A percentile compares a stretch with the other conserved stretches of the same genome.
Evolutionary conservation across 2,113 vertebrate genomes (phyloP).

Genomic region (Arvicanthis niloticus): DNA sequence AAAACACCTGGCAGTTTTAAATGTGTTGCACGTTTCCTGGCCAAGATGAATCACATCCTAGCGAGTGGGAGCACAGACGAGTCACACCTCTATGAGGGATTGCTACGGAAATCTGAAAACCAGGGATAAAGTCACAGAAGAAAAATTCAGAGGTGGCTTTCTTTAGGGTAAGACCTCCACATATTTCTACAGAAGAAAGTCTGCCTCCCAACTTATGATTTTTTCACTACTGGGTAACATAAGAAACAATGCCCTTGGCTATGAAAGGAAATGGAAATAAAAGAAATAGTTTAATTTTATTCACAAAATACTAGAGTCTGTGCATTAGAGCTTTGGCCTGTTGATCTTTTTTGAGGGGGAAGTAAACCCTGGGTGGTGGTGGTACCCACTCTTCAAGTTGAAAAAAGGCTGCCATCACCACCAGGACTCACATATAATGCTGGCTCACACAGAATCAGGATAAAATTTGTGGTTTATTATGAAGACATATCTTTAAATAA

Average conservation of each 20-base stretch:
- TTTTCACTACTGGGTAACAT: not conserved
- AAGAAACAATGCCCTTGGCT: not conserved
- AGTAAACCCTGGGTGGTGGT: not conserved
- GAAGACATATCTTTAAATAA: not conserved
- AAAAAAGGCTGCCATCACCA: not conserved
- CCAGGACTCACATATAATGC: not conserved
- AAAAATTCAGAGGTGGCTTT: not conserved
- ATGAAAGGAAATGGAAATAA: not conserved
- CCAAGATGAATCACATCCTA: constrained; percentile 73
- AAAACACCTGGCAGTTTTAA: constrained; percentile 71
- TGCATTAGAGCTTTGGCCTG: not conserved
- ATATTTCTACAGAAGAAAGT: not conserved
- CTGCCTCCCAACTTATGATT: not conserved
- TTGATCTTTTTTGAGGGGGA: not conserved
- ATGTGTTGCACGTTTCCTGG: constrained; percentile 68
- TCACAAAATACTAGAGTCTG: not conserved
- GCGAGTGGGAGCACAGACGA: constrained; percentile 32
- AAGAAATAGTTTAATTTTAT: not conserved
- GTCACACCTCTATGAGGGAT: not conserved
- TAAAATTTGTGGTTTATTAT: constrained; percentile 14
- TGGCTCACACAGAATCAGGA: not conserved
- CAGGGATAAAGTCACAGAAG: constrained; percentile 7
- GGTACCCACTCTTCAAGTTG: not conserved
- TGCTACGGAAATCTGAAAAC: constrained; percentile 46
- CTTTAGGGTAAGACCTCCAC: not conserved